Base-by-base conservation (phyloP, 2,113 vertebrate species). In the Amphiprion ocellaris region DNA sequence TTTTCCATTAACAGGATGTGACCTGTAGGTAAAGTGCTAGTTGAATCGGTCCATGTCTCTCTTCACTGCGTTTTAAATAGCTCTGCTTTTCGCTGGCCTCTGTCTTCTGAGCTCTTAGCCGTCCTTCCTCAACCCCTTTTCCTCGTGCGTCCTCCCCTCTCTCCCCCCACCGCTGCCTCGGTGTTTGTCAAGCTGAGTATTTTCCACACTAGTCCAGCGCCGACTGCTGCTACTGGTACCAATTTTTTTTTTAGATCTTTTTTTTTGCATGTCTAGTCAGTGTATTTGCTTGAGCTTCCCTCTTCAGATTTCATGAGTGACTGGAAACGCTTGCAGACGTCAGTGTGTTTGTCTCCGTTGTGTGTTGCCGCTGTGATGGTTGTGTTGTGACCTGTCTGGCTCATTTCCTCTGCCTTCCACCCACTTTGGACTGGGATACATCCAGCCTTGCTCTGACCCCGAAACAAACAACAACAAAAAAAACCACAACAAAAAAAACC, bases 21-120 rank as follows among this genome's bases (percentile, higher is more conserved):
- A 85, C 91, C 75, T 69, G 74, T 74, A 74, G 71, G 33, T 90
- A 82, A 21, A 91, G 91, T 92, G 89, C 87, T 78, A 5, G 69
- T 71, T 69, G 79, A 80, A 84, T 73, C 46, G 52, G 74, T 71
- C 66, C 74, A 81, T 66, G 47, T 67, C 54, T 65, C 75, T 87
- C 84, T 58, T 59, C 63, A 19, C 83, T 76, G 39, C 37, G 86
- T 90, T 91, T 91, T 88, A 88, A 90, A 92, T 90, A 92, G 77
- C 81, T 85, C 64, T 54, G 77, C 81, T 84, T 90, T 82, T 69
- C 71, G 17, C 62, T 68, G 41, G 55, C 80, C 77, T 79, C 65
- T 73, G 46, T 55, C 81, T 71, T 73, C 78, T 68, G 50, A 76
- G 59, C 88, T 89, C 86, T 82, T 87, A 85, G 76, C 70, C 12